phyloP scores from a whole-genome alignment of 2,113 vertebrate genomes.

The Eonycteris spelaea region DNA sequence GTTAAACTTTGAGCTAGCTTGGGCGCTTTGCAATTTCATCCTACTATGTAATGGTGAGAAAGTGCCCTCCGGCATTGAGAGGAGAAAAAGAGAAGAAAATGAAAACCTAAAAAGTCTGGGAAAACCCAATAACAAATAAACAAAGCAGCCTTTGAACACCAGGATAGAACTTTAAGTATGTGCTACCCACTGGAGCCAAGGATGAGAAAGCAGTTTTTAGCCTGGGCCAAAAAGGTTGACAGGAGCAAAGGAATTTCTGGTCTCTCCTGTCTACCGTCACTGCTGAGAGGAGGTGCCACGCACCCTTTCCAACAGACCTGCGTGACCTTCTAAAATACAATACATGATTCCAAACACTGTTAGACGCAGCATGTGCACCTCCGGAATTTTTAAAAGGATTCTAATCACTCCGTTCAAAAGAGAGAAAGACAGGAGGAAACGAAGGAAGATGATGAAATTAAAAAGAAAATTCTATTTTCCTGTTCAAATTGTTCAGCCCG shows the following conservation, averaged over 20 bases:
- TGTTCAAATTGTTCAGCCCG: neutral
- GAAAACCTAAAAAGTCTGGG: neutral
- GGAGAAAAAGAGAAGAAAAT: neutral
- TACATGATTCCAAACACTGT: fast-evolving
- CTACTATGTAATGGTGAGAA: neutral
- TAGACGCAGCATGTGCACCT: fast-evolving
- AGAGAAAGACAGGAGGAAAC: too few species aligned
- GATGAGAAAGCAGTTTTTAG: neutral
- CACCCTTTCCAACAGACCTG: too few species aligned
- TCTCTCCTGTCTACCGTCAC: neutral
- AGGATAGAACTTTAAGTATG: neutral
- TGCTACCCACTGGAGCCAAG: neutral
- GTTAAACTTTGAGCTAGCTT: neutral
- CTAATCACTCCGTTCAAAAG: neutral
- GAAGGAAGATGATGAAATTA: neutral
- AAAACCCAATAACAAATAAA: neutral
- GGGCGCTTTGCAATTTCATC: neutral
- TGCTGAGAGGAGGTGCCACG: neutral
- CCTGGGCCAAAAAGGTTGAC: neutral
- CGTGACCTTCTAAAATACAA: neutral
- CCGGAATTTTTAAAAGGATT: neutral
- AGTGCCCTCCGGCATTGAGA: neutral
- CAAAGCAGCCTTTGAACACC: neutral
- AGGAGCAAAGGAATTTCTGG: neutral
- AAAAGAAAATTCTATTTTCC: neutral